Base-by-base conservation (phyloP, 2,888 invertebrate genomes). In the Iphiclides podalirius region DNA sequence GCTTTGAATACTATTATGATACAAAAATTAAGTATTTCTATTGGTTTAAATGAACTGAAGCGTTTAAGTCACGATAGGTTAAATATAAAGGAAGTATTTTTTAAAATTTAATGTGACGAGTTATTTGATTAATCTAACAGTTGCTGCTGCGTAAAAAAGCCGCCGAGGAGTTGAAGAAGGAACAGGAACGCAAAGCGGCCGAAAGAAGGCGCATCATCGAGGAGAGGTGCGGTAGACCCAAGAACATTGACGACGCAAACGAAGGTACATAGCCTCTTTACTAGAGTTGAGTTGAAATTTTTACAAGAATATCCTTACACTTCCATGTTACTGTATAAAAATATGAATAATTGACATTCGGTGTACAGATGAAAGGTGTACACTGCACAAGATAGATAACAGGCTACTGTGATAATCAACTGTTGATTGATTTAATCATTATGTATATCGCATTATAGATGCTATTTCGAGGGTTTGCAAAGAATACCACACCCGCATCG, bases 111-210 rank as follows among this genome's bases (percentile, higher is more conserved):
- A n/a, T n/a, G n/a, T n/a, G n/a, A n/a, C n/a, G n/a, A n/a, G 20
- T 20, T 20, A 20, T 20, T 20, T 4, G 6, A 36, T 42, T 55
- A 11, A 45, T 38, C n/a, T 46, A 56, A 70, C 72, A 98, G 98
- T 94, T 98, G 92, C 92, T 99, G 92, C 93, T 99, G 91, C 98
- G 99, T 95, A 98, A 98, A 92, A 99, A 99, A 93, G 99, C 99
- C 84, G 99, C 99, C 70, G 99, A 99, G 89, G 99, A 99, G 90
- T 90, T 99, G 91, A 98, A 98, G 92, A 98, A 98, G 89, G 98
- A 99, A 91, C 98, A 99, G 90, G 97, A 98, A 90, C 95, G 97
- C 82, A 98, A 99, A 92, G 98, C 98, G 53, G 97, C 98, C 62
- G 99, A 98, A 89, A 95, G 98, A 86, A 96, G 98, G 91, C 95